A percentile compares a stretch with the other conserved stretches of the same genome.
Conservation (phyloP, 2,888 invertebrate species). For the Poecilus cupreus region DNA sequence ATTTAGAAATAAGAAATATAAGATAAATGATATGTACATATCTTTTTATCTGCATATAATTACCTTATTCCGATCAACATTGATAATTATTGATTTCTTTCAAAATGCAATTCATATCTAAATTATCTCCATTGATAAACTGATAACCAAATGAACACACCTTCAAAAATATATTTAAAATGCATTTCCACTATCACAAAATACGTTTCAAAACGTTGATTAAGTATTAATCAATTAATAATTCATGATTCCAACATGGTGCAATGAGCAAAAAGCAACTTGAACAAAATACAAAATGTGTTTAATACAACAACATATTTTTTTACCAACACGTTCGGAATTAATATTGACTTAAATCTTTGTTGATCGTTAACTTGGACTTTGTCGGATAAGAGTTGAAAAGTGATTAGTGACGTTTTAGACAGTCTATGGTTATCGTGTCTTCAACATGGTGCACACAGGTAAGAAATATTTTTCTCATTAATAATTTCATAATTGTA, state of each 20-base stretch:
- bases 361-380: not conserved
- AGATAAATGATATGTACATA: no score
- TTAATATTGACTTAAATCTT: slow-evolving; percentile 20
- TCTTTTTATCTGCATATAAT: no score
- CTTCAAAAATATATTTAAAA: no score
- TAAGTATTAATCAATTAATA: not conserved
- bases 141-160: no score
- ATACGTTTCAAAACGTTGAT: not conserved
- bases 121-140: no score
- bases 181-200: no score
- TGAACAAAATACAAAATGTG: not conserved
- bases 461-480: not conserved
- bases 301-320: slow-evolving; percentile 1
- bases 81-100: no score
- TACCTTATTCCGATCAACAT: no score
- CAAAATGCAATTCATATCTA: no score
- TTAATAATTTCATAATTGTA: not conserved
- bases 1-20: no score
- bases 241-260: not conserved
- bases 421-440: not conserved
- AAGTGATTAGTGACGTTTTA: not conserved
- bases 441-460: not conserved
- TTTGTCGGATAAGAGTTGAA: not conserved
- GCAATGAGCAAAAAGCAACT: not conserved
- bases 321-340: not conserved